Evolutionary conservation across 2,113 vertebrate species (phyloP), one percentile per base, ranked within the genome.

Genomic region (Xiphophorus couchianus): DNA sequence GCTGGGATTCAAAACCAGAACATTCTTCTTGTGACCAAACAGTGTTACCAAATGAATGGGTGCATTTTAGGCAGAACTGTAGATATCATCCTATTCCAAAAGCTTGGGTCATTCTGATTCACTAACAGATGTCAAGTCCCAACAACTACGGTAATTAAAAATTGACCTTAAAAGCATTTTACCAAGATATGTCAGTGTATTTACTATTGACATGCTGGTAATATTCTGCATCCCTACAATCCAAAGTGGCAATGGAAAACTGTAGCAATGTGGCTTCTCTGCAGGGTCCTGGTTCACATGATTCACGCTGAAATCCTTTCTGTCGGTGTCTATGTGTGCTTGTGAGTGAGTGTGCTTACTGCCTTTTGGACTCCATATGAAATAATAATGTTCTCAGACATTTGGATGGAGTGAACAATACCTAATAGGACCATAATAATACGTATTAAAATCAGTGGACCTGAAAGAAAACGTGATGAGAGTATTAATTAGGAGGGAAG

Each of bases 351-450:
- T 3, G 35, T 1, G 10, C 27, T n/a, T 51, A 63, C 42, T 79
- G 71, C 71, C 65, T 84, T 71, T 82, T 3, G 42, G 63, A 72
- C 70, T 73, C 84, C 48, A 19, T 75, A 76, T 86, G 79, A 83
- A 90, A 85, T 90, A 86, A 92, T 88, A 81, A 82, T 84, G 83
- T 76, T 84, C 88, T 91, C 78, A 87, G 87, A 87, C 92, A 71
- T 88, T 85, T 89, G 87, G 84, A 89, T 81, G 82, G 86, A 91
- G 87, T 83, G 90, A 93, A 91, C 90, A 92, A 89, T 93, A 90
- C 86, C 91, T 94, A 94, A 94, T 93, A 92, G 90, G 77, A 78
- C 87, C 90, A 90, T 90, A 90, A 93, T 93, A 93, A 92, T 94
- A 85, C 93, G 86, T 92, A 92, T 92, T 94, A 94, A 95, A 95